These are phyloP conservation scores for Nothobranchius kuhntae DNA, from an alignment of 2,113 vertebrate species.

Conservation along the genomic window DNA sequence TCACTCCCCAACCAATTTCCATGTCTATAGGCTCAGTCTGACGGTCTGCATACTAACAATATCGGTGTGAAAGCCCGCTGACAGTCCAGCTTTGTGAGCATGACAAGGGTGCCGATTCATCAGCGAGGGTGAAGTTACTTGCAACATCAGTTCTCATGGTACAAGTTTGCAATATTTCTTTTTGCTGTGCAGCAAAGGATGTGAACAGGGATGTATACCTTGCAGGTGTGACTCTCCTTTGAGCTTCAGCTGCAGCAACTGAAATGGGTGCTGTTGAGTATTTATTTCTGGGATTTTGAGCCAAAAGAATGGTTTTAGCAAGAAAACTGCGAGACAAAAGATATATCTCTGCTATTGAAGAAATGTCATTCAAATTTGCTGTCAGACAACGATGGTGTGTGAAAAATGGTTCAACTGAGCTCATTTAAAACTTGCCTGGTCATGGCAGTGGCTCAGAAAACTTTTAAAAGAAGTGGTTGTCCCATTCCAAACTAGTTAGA, in stretches of 20 bases:
- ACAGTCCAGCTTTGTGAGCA: constrained; percentile 87
- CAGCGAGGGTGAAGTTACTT: constrained; percentile 79
- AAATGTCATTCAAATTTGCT: not conserved
- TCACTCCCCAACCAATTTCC: constrained; percentile 83
- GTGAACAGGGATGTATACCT: constrained; percentile 32
- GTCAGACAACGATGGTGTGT: not conserved
- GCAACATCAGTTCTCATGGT: constrained; percentile 79
- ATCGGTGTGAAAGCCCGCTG: constrained; percentile 82
- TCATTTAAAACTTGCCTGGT: not conserved
- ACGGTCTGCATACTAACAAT: constrained; percentile 88
- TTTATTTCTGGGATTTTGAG: constrained; percentile 38
- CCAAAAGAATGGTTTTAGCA: constrained; percentile 21
- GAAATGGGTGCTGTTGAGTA: constrained; percentile 23
- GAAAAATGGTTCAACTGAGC: no score
- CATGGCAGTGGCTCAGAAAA: not conserved
- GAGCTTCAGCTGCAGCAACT: constrained; percentile 53
- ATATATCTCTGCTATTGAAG: not conserved
- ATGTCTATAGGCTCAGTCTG: constrained; percentile 85
- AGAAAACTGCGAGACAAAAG: not conserved
- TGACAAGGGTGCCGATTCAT: constrained; percentile 83
- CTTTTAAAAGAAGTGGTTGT: constrained; percentile 14
- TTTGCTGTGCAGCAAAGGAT: constrained; percentile 40
- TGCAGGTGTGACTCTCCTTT: constrained; percentile 29
- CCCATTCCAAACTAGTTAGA: no score
- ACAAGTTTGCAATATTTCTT: constrained; percentile 75